Conservation (phyloP, 1,140 invertebrate genomes). For the Bombus turneri region DNA sequence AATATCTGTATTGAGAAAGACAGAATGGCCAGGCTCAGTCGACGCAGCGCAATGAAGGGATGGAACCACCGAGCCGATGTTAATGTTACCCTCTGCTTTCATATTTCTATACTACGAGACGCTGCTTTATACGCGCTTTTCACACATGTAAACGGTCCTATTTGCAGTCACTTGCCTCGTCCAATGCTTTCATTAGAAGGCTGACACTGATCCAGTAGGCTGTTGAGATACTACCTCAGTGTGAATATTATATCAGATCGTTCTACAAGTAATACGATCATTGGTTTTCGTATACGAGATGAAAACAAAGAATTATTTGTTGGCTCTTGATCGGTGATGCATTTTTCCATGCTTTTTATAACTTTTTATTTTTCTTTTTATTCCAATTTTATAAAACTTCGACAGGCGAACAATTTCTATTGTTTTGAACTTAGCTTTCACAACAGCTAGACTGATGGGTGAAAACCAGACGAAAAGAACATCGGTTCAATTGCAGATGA, state of each 20-base stretch:
- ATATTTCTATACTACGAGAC: slow-evolving; percentile 20
- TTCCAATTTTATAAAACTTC: no score
- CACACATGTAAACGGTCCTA: slow-evolving; percentile 7
- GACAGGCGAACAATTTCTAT: no score
- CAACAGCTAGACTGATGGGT: no score
- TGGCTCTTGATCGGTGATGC: no score
- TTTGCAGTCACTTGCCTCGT: background rate
- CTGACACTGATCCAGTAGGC: no score
- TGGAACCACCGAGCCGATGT: slow-evolving; percentile 20
- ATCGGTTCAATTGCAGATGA: no score
- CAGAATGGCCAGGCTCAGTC: slow-evolving; percentile 11
- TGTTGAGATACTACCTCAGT: background rate
- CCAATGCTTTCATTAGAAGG: background rate
- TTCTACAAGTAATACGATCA: background rate
- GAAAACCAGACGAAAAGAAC: no score
- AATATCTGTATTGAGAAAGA: slow-evolving; percentile 53
- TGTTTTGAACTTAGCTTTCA: no score
- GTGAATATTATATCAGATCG: background rate
- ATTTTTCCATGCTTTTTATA: no score
- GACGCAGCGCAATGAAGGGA: background rate
- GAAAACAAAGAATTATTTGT: no score
- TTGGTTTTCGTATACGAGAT: background rate
- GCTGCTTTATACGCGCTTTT: background rate
- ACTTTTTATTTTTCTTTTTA: no score
- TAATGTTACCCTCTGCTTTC: slow-evolving; percentile 49